phyloP scores from a whole-genome alignment of 1,140 invertebrate genomes.

The Macrosteles quadrilineatus region DNA sequence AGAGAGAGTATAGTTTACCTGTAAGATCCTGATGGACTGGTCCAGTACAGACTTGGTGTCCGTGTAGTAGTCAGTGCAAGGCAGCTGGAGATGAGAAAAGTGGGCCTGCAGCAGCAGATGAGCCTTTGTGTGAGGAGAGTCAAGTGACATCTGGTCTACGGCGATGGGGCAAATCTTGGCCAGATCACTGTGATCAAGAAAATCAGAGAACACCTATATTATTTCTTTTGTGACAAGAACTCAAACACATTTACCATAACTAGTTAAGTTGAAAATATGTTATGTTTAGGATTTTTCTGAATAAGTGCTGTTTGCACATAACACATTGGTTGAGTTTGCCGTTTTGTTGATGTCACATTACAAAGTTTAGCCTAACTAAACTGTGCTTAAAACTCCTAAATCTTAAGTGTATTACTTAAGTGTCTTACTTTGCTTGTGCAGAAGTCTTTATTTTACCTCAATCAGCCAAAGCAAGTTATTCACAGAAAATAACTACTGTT shows the following conservation, averaged over 20 bases:
- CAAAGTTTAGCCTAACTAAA: too few relatives aligned
- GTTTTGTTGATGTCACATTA: too few relatives aligned
- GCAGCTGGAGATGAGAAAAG: constrained; percentile 76
- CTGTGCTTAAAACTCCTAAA: too few relatives aligned
- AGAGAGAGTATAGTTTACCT: constrained; percentile 67
- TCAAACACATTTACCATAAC: constrained; percentile 22
- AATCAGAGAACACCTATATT: constrained; percentile 35
- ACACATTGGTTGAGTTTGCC: too few relatives aligned
- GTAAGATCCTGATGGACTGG: constrained; percentile 91
- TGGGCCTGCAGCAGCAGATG: constrained; percentile 93
- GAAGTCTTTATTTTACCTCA: too few relatives aligned
- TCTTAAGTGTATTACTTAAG: too few relatives aligned
- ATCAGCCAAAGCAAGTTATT: too few relatives aligned
- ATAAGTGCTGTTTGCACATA: too few relatives aligned
- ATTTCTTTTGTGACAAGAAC: neutral
- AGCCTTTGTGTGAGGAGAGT: constrained; percentile 93
- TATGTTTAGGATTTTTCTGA: too few relatives aligned
- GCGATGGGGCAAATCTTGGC: constrained; percentile 74
- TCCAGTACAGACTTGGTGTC: constrained; percentile 97
- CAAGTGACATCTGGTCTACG: constrained; percentile 71
- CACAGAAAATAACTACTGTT: too few relatives aligned
- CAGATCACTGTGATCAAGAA: constrained; percentile 67
- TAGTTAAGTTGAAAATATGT: too few relatives aligned
- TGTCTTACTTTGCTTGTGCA: too few relatives aligned
- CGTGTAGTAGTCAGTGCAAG: constrained; percentile 92